Evolutionary conservation across 1,140 invertebrate species (phyloP), one percentile per base, ranked within the genome.

Genomic region (Calephelis virginiensis): DNA sequence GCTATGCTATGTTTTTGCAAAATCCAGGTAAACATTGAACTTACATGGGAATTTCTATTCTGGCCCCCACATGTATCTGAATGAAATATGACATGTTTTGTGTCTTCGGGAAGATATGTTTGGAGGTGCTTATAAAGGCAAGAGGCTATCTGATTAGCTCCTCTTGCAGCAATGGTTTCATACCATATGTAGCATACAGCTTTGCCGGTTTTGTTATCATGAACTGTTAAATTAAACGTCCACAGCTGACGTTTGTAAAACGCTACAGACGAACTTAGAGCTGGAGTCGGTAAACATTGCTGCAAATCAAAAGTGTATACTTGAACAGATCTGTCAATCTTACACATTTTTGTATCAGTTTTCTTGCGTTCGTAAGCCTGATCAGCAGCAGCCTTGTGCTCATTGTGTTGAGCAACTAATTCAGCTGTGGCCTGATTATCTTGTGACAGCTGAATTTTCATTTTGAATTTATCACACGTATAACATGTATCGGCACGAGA

Each of bases 91-190:
- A 59, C 28, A 37, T 59, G 53, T 37, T 59, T 59, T 6, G 37
- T 37, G 37, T 59, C 12, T n/a, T 37, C 37, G 7, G 53, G 53
- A 37, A 59, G 17, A 37, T 59, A 37, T 37, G 2, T 6, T 37
- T 59, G 12, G 11, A 59, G 37, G 37, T 59, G 53, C 37, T 59
- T 38, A 38, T n/a, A 59, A 5, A 59, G 12, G 12, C 53, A 37
- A 37, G 28, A 59, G 12, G 53, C 53, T 38, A 59, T 59, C 37
- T 59, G 53, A 37, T 56, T 56, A 17, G 50, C 50, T 11, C 50
- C 50, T 11, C 50, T 0, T 28, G 14, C 50, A 17, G 50, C 50
- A 37, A 56, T 28, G 11, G 50, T 28, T 56, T 56, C 50, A 28
- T 56, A 28, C 17, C 17, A 56, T 10, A 56, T 9, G 17, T 37